phyloP scores from a whole-genome alignment of 2,888 invertebrate genomes.

The Drosophila conformis region DNA sequence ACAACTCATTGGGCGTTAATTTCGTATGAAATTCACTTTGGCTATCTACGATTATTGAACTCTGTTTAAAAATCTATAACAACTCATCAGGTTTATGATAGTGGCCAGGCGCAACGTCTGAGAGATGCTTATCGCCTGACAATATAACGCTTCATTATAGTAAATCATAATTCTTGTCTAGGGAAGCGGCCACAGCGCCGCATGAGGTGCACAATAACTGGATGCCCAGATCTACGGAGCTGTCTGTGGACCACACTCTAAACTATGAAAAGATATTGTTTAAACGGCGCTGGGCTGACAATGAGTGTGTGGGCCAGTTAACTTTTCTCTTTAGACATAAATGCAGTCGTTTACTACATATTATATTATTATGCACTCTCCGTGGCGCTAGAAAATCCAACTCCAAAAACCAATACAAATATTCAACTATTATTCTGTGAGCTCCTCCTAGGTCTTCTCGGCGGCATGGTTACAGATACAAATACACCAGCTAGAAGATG shows the following conservation, averaged over 20 bases:
- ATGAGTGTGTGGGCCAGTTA: slow-evolving; percentile 76
- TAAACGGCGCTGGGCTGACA: slow-evolving; percentile 68
- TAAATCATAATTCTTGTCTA: slow-evolving; percentile 73
- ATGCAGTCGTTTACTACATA: slow-evolving; percentile 74
- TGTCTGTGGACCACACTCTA: slow-evolving; percentile 69
- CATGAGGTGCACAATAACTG: slow-evolving; percentile 54
- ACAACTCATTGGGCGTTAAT: slow-evolving; percentile 52
- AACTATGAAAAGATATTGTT: slow-evolving; percentile 70
- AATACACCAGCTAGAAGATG: slow-evolving; percentile 49
- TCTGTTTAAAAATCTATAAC: slow-evolving; percentile 79
- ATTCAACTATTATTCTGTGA: slow-evolving; percentile 34
- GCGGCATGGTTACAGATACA: slow-evolving; percentile 28
- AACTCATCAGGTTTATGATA: slow-evolving; percentile 76
- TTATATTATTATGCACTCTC: slow-evolving; percentile 53
- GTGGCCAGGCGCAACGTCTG: slow-evolving; percentile 46
- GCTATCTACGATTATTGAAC: slow-evolving; percentile 63
- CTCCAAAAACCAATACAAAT: slow-evolving; percentile 33
- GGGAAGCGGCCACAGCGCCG: slow-evolving; percentile 48
- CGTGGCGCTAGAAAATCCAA: slow-evolving; percentile 47
- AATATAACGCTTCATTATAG: slow-evolving; percentile 77
- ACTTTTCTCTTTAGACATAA: slow-evolving; percentile 68
- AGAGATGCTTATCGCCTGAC: slow-evolving; percentile 72
- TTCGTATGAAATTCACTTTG: slow-evolving; percentile 52
- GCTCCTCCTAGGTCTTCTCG: slow-evolving; percentile 1
- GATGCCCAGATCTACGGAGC: slow-evolving; percentile 22